These are phyloP conservation scores for Lepidonotus clava DNA, from an alignment of 2,888 invertebrate species.

Conservation along the genomic window DNA sequence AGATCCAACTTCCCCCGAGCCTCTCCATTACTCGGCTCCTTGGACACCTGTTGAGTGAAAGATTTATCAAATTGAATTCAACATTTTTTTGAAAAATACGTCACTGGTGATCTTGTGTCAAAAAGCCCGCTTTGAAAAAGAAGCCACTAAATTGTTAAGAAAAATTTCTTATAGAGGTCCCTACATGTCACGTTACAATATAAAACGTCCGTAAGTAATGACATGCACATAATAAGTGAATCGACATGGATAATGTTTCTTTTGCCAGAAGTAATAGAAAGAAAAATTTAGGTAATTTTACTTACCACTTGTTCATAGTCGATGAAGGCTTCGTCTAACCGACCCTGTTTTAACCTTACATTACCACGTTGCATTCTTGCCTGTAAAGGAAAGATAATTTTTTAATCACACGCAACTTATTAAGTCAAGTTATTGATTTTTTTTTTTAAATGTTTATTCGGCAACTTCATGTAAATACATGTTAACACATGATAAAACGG, in stretches of 20 bases:
- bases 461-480: too few relatives aligned
- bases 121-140: too few relatives aligned
- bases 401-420: conserved; percentile 12
- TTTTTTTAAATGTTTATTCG: too few relatives aligned
- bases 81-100: too few relatives aligned
- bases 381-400: conserved; percentile 78
- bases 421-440: too few relatives aligned
- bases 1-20: conserved; percentile 35
- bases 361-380: conserved; percentile 89
- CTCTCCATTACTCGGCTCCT: conserved; percentile 44
- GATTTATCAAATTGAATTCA: too few relatives aligned
- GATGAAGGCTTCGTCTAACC: conserved; percentile 89
- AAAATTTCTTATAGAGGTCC: too few relatives aligned
- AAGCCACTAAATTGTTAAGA: too few relatives aligned
- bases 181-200: not conserved
- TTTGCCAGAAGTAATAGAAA: not conserved
- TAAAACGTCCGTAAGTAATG: not conserved
- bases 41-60: conserved; percentile 3
- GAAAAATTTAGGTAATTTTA: conserved; percentile 67
- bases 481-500: too few relatives aligned
- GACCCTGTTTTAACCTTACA: conserved; percentile 93
- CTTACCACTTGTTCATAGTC: conserved; percentile 93
- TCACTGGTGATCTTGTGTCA: too few relatives aligned
- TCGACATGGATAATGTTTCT: too few relatives aligned
- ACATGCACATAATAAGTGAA: too few relatives aligned